Percentiles rank a stretch among this genome's conserved stretches.
Conservation (phyloP, 2,797 vertebrate genomes). For the Nyctalus aviator region DNA sequence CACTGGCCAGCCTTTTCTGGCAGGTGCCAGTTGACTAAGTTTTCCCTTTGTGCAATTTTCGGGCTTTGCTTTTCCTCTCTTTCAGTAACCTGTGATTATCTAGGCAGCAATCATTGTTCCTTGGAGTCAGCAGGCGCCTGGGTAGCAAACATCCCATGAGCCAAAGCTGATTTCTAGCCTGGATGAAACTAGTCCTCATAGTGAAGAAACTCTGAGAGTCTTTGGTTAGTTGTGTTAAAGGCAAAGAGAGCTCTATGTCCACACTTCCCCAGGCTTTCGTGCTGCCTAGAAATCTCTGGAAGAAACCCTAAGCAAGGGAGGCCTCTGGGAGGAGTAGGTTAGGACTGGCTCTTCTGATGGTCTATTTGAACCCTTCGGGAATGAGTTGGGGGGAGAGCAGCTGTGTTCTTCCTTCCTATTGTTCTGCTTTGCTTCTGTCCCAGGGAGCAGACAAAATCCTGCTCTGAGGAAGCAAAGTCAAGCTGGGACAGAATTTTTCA, state of each 20-base stretch:
- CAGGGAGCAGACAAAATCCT: not conserved
- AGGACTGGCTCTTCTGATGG: not conserved
- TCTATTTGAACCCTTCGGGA: not conserved
- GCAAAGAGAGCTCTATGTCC: not conserved
- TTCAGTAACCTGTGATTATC: not conserved
- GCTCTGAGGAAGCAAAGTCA: not conserved
- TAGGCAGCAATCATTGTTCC: not conserved
- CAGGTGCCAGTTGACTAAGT: slow-evolving; percentile 34
- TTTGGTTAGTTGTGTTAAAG: not conserved
- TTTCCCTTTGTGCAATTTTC: not conserved
- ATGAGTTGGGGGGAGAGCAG: not conserved
- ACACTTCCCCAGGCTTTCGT: not conserved
- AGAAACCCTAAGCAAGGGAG: not conserved
- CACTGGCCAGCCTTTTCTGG: not conserved
- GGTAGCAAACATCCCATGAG: not conserved
- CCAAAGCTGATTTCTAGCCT: too few species aligned
- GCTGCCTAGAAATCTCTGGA: not conserved
- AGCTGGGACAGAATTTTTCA: not conserved
- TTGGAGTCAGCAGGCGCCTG: not conserved
- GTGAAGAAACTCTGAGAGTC: not conserved
- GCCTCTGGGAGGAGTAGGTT: not conserved
- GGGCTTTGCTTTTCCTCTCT: slow-evolving; percentile 38
- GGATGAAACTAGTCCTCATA: not conserved
- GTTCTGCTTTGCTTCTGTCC: not conserved
- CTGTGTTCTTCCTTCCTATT: not conserved